A percentile compares a stretch with the other conserved stretches of the same genome.
Evolutionary conservation across 2,797 vertebrate genomes (phyloP).

Genomic region (Erethizon dorsatum): DNA sequence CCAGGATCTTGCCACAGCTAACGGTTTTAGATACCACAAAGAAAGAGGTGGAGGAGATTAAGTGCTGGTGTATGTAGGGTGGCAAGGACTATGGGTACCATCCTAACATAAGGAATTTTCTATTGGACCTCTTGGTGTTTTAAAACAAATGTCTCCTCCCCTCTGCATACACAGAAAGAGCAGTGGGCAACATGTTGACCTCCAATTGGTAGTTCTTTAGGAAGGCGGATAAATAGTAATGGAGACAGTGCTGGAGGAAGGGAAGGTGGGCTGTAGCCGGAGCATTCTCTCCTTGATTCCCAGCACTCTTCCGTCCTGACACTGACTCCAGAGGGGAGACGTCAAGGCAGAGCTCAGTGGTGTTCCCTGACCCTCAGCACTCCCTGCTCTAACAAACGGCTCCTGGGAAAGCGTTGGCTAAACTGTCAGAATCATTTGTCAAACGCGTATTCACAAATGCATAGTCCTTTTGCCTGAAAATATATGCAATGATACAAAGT

Average conservation of each 20-base stretch:
- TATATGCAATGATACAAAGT: slow-evolving; percentile 35
- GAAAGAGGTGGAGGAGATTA: not conserved
- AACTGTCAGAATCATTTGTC: not conserved
- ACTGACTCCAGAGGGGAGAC: not conserved
- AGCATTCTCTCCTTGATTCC: not conserved
- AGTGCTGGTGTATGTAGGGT: too few species aligned
- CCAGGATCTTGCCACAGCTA: not conserved
- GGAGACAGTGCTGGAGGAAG: not conserved
- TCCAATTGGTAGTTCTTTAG: not conserved
- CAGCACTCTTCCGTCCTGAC: not conserved
- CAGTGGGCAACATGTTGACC: not conserved
- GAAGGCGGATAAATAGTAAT: not conserved
- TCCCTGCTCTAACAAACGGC: not conserved
- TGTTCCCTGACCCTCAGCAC: not conserved
- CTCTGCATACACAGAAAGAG: not conserved
- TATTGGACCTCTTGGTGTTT: not conserved
- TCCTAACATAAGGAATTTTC: not conserved
- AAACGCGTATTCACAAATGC: not conserved
- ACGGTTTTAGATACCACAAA: not conserved
- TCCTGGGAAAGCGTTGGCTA: not conserved
- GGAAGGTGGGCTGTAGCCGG: not conserved
- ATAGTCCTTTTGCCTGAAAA: slow-evolving; percentile 57
- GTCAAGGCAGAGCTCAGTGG: not conserved
- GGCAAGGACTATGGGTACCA: not conserved
- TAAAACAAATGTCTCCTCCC: not conserved